A percentile compares a stretch with the other conserved stretches of the same genome.
Evolutionary conservation across 2,113 vertebrate species (phyloP).

Genomic region (Ploceus nigricollis): DNA sequence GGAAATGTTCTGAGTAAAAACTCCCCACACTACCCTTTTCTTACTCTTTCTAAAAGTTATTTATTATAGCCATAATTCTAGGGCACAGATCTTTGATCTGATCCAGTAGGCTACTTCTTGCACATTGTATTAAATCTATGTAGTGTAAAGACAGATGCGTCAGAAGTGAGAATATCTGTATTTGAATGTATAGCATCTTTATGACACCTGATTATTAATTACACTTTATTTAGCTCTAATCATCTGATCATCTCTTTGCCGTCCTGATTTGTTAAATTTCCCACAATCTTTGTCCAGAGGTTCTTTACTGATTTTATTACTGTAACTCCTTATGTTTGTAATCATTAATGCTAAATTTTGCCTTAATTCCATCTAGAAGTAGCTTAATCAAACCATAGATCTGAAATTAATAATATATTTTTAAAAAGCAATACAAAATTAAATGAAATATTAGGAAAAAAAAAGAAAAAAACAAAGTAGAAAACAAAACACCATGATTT

Average conservation of each 20-base stretch:
- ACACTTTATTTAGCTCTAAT: not conserved
- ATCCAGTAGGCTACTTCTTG: not conserved
- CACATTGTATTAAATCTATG: not conserved
- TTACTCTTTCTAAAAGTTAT: not conserved
- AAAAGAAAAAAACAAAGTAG: not conserved
- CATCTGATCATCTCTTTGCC: not conserved
- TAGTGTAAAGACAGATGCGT: not conserved
- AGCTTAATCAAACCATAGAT: not conserved
- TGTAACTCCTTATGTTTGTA: not conserved
- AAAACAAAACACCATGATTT: not conserved
- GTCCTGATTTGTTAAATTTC: not conserved
- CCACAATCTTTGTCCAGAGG: not conserved
- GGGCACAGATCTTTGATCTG: not conserved
- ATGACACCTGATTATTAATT: not conserved
- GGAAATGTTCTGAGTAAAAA: not conserved
- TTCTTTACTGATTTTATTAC: not conserved
- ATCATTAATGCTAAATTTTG: not conserved
- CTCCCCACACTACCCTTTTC: not conserved
- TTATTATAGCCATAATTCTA: not conserved
- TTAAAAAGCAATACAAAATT: not conserved
- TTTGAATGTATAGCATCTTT: not conserved
- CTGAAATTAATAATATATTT: not conserved
- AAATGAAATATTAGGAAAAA: not conserved
- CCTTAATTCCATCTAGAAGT: not conserved
- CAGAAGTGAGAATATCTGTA: not conserved